Evolutionary conservation across 2,797 vertebrate species (phyloP), one percentile per base, ranked within the genome.

Genomic region (Gymnopithys bicolor): DNA sequence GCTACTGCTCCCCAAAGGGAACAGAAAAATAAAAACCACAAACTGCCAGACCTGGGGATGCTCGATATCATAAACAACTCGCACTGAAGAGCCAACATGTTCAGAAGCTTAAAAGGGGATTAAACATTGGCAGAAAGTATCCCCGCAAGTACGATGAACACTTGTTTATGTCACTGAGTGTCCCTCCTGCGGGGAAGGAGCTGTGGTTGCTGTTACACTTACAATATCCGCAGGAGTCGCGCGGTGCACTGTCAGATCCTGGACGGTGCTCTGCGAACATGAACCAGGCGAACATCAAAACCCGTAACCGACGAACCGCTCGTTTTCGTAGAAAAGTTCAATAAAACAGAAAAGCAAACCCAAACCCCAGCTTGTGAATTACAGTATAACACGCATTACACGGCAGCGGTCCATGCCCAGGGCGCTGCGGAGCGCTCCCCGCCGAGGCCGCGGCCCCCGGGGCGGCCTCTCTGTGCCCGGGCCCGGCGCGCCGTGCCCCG

Each of bases 201-300:
- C 22, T 5, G 35, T 1, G 15, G 46, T 2, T 33, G 17, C 35
- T 35, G 19, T 24, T 27, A 77, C 74, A 96, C 98, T 98, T 97
- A 99, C 99, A 96, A 99, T 96, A 73, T 99, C 99, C 51, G 98
- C 99, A 67, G 98, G 98, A 43, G 98, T 98, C 62, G 98, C 98
- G 86, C 98, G 99, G 97, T 99, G 98, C 74, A 99, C 98, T 33
- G 98, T 98, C 81, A 99, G 97, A 91, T 99, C 99, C 80, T 93
- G 98, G 69, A 99, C 97, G 5, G 99, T 99, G 96, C 95, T 98
- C 99, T 99, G 96, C 4, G 92, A 90, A 67, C 51, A 86, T 27
- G 48, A 89, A 58, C 12, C 77, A 22, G 12, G 55, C 24, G 89
- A 81, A 70, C 8, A 52, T 59, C n/a, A 80, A 10, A 25, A 60